Percentiles rank a stretch among this genome's conserved stretches.
Conservation (phyloP, 2,888 invertebrate species). For the Stenotaenia linearis region DNA sequence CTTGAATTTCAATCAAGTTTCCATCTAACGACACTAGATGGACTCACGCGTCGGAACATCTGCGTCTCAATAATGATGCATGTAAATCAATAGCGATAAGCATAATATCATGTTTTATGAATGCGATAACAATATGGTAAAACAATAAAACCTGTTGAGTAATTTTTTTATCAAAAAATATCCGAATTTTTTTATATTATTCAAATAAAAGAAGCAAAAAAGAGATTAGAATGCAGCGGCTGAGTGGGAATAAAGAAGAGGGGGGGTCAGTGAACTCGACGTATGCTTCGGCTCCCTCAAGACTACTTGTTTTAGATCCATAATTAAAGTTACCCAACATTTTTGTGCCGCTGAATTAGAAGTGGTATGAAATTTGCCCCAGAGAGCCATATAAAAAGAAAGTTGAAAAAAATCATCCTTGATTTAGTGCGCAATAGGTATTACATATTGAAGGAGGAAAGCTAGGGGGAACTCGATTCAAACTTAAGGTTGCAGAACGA, state of each 20-base stretch:
- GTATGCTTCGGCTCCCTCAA: background rate
- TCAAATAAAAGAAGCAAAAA: background rate
- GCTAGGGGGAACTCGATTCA: background rate
- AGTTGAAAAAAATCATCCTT: background rate
- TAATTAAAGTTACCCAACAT: background rate
- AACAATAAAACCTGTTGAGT: background rate
- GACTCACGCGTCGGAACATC: background rate
- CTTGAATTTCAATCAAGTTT: background rate
- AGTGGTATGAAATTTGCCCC: background rate
- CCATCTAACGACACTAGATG: background rate
- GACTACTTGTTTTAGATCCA: background rate
- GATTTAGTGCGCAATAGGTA: background rate
- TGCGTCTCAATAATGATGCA: background rate
- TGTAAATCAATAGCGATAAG: background rate
- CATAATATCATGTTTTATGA: background rate
- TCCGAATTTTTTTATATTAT: background rate
- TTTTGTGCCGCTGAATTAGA: background rate
- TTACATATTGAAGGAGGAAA: background rate
- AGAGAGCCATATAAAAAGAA: background rate
- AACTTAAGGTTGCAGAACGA: background rate
- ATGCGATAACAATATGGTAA: background rate
- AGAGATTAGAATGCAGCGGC: background rate
- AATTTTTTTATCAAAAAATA: background rate
- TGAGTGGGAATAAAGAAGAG: background rate
- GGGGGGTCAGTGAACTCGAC: background rate